These are phyloP conservation scores for Brachionus manjavacas DNA, from an alignment of 1,140 invertebrate genomes.

Conservation along the genomic window DNA sequence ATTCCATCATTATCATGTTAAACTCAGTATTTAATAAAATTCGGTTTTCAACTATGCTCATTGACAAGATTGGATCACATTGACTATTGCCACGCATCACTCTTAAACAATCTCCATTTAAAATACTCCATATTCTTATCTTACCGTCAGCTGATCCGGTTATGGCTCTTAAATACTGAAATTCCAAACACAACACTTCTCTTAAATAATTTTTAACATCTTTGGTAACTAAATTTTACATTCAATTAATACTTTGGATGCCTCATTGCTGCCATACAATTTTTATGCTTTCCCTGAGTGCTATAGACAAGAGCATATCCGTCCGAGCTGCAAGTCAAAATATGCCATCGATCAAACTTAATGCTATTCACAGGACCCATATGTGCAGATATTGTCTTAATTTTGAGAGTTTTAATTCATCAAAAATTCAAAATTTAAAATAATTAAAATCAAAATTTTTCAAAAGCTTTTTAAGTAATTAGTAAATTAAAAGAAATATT, in stretches of 20 bases:
- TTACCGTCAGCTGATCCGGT: conserved; percentile 57
- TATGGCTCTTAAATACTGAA: conserved; percentile 54
- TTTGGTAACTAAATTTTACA: too few species aligned
- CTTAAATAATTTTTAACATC: conserved; percentile 43
- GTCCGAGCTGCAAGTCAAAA: conserved; percentile 53
- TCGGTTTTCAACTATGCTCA: conserved; percentile 46
- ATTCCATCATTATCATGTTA: conserved; percentile 54
- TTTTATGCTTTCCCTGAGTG: conserved; percentile 50
- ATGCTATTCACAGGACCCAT: conserved; percentile 51
- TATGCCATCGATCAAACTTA: conserved; percentile 56
- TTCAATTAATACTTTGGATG: conserved; percentile 51
- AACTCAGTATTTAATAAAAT: conserved; percentile 54
- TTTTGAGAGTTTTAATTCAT: background rate
- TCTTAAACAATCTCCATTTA: conserved; percentile 55
- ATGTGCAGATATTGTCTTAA: conserved; percentile 52
- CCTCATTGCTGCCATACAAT: conserved; percentile 52
- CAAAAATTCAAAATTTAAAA: too few species aligned
- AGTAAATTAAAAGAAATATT: too few species aligned
- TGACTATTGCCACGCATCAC: conserved; percentile 57
- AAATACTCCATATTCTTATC: conserved; percentile 56
- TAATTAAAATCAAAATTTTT: too few species aligned
- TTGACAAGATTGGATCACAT: conserved; percentile 53
- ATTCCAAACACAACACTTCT: conserved; percentile 55
- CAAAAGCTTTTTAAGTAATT: too few species aligned
- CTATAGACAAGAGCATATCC: conserved; percentile 56